These are phyloP conservation scores for Blastobasis lacticolella DNA, from an alignment of 2,888 invertebrate genomes.

Conservation along the genomic window DNA sequence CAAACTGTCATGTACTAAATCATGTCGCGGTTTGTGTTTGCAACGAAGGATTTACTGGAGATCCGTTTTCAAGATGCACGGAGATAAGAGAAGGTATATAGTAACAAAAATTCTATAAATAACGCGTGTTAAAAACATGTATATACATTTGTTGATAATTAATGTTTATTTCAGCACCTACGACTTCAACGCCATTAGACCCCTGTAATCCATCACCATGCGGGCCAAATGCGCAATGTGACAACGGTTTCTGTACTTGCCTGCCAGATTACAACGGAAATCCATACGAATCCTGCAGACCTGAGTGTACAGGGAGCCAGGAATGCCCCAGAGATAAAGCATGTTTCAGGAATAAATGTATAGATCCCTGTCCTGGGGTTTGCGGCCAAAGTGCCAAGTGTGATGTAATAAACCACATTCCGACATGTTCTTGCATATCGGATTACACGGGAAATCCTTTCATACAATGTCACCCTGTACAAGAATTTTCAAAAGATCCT, in stretches of 20 bases:
- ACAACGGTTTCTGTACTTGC: constrained; percentile 80
- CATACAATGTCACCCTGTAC: constrained; percentile 55
- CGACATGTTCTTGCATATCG: constrained; percentile 79
- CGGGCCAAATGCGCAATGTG: constrained; percentile 81
- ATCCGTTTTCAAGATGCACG: constrained; percentile 84
- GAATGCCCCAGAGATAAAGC: constrained; percentile 82
- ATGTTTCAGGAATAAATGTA: constrained; percentile 82
- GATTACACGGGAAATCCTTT: constrained; percentile 85
- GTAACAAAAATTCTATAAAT: background rate
- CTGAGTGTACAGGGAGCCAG: constrained; percentile 81
- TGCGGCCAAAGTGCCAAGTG: constrained; percentile 84
- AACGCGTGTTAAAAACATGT: background rate
- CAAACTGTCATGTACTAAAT: constrained; percentile 84
- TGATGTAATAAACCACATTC: constrained; percentile 83
- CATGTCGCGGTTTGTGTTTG: constrained; percentile 89
- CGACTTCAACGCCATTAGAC: constrained; percentile 55
- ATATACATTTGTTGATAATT: background rate
- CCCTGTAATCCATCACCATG: constrained; percentile 83
- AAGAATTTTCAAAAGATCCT: constrained; percentile 72
- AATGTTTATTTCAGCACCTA: constrained; percentile 41
- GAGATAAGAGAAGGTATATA: constrained; percentile 64
- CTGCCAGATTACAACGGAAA: constrained; percentile 80
- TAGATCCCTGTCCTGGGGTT: constrained; percentile 82
- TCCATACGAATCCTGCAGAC: constrained; percentile 80
- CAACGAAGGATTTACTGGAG: constrained; percentile 83